Conservation (phyloP, 2,113 vertebrate genomes). For the Ciconia stormi region DNA sequence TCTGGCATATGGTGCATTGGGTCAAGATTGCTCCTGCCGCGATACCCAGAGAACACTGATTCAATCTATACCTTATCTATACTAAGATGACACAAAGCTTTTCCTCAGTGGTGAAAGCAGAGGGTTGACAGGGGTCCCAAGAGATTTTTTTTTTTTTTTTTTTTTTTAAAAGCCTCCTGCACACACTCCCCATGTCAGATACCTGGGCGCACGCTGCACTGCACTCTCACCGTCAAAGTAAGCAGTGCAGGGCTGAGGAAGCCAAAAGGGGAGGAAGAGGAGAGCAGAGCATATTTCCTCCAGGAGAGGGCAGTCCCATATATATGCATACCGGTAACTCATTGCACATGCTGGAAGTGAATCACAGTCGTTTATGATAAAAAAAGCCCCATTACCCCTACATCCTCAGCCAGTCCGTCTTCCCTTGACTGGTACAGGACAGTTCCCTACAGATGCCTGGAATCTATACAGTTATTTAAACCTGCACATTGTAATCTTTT, state of each 20-base stretch:
- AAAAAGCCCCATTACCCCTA: background rate
- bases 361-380: background rate
- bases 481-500: background rate
- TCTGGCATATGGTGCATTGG: rapidly evolving
- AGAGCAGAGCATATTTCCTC: background rate
- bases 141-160: no score
- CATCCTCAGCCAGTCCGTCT: background rate
- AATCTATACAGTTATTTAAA: background rate
- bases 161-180: background rate
- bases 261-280: background rate
- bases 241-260: background rate
- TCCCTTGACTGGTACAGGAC: background rate
- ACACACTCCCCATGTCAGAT: background rate
- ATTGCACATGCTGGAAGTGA: background rate
- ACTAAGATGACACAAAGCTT: background rate
- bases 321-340: background rate
- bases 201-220: rapidly evolving
- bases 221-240: background rate
- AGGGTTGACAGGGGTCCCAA: background rate
- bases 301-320: slow-evolving; percentile 30
- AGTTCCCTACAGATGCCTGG: background rate
- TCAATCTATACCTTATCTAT: background rate
- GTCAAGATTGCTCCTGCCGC: background rate
- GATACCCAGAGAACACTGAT: background rate
- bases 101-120: background rate